A percentile compares a stretch with the other conserved stretches of the same genome.
Evolutionary conservation across 2,888 invertebrate species (phyloP).

Genomic region (Drosophila pseudotakahashii): DNA sequence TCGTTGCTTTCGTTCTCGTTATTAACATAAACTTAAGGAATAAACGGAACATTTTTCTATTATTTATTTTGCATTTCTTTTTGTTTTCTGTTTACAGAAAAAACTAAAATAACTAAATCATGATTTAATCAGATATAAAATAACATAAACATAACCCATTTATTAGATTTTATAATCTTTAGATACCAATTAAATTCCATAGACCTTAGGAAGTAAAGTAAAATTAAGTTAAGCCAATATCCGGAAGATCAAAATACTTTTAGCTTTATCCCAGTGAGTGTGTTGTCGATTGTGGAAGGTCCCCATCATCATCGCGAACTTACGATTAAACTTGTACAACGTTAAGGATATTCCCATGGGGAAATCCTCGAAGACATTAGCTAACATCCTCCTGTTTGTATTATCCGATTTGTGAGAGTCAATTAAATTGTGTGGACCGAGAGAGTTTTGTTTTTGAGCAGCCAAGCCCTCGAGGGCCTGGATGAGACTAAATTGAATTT

Average conservation of each 20-base stretch:
- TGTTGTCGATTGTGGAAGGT: conserved; percentile 2
- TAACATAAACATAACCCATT: background rate
- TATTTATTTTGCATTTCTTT: no score
- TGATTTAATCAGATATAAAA: no score
- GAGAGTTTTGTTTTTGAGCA: conserved; percentile 35
- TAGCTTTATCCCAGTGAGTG: background rate
- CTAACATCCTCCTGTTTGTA: conserved; percentile 33
- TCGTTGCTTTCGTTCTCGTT: no score
- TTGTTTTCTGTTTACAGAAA: no score
- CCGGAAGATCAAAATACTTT: background rate
- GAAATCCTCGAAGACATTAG: conserved; percentile 37
- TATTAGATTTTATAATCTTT: no score
- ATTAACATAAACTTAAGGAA: no score
- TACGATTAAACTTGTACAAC: conserved; percentile 54
- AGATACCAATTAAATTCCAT: no score
- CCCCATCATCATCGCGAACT: conserved; percentile 13
- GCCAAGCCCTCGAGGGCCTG: conserved; percentile 16
- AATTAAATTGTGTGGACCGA: conserved; percentile 74
- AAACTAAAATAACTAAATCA: no score
- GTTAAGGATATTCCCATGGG: conserved; percentile 8
- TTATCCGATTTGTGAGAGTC: conserved; percentile 75
- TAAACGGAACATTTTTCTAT: no score
- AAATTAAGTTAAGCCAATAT: background rate
- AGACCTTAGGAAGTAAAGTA: background rate
- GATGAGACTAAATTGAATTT: conserved; percentile 56